Conservation (phyloP, 1,140 invertebrate genomes). For the Temnothorax curvispinosus region DNA sequence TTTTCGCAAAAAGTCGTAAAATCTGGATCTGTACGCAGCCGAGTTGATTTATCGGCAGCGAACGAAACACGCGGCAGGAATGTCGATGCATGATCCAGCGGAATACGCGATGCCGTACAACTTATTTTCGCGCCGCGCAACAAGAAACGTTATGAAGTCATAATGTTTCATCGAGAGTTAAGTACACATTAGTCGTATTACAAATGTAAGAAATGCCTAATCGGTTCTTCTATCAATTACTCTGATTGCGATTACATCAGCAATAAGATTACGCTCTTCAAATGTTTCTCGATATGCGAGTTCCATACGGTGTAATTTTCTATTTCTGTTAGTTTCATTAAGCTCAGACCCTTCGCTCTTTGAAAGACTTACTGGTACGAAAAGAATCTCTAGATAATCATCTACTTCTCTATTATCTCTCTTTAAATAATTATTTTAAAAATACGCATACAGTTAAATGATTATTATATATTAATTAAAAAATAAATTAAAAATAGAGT, state of each 20-base stretch:
- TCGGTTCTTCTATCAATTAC: conserved; percentile 16
- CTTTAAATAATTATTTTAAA: not conserved
- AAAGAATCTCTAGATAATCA: not conserved
- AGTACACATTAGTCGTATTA: not conserved
- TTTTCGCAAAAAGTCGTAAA: conserved; percentile 46
- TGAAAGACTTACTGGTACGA: not conserved
- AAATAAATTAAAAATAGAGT: not conserved
- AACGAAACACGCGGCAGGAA: conserved; percentile 30
- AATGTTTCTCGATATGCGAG: not conserved
- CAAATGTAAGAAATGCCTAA: not conserved
- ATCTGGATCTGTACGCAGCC: conserved; percentile 9
- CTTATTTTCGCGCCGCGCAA: not conserved
- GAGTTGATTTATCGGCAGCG: conserved; percentile 41
- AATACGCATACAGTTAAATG: not conserved
- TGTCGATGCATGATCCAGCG: conserved; percentile 32
- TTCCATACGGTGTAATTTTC: not conserved
- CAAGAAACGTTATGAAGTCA: conserved; percentile 35
- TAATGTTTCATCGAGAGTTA: conserved; percentile 29
- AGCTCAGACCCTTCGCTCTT: not conserved
- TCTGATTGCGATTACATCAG: not conserved
- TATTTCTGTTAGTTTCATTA: not conserved
- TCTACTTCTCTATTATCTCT: not conserved
- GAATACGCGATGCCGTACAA: conserved; percentile 19
- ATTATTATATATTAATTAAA: not conserved
- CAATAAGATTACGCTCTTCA: not conserved